Conservation (phyloP, 2,113 vertebrate species). For the Myanophis thanlyinensis region DNA sequence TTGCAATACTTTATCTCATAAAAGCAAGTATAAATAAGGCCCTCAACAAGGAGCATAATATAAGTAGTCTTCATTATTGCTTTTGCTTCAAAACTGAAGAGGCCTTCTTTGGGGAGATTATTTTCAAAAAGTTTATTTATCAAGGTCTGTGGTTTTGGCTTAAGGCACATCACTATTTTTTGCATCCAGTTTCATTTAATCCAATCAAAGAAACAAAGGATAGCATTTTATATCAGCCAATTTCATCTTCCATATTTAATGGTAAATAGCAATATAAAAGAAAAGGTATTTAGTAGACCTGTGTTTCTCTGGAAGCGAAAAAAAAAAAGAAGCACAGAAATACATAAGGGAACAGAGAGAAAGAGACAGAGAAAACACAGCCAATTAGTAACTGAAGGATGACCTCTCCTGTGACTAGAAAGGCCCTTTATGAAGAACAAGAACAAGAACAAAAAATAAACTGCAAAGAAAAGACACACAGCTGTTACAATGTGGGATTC, state of each 20-base stretch:
- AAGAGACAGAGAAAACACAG: not conserved
- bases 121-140: not conserved
- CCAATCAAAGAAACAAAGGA: not conserved
- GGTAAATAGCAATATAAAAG: not conserved
- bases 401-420: not conserved
- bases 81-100: not conserved
- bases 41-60: not conserved
- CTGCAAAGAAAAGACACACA: not conserved
- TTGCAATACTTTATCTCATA: not conserved
- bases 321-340: conserved; percentile 18
- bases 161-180: not conserved
- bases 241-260: not conserved
- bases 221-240: not conserved
- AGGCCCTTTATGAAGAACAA: not conserved
- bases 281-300: conserved; percentile 3
- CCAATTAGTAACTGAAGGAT: not conserved
- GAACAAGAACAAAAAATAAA: not conserved
- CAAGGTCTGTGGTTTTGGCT: not conserved
- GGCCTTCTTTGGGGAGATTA: not conserved
- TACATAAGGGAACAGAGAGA: not conserved
- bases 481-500: not conserved
- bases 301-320: conserved; percentile 23
- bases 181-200: not conserved
- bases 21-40: not conserved
- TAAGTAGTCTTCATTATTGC: not conserved